phyloP scores from a whole-genome alignment of 2,888 invertebrate genomes.

The Acronicta psi region DNA sequence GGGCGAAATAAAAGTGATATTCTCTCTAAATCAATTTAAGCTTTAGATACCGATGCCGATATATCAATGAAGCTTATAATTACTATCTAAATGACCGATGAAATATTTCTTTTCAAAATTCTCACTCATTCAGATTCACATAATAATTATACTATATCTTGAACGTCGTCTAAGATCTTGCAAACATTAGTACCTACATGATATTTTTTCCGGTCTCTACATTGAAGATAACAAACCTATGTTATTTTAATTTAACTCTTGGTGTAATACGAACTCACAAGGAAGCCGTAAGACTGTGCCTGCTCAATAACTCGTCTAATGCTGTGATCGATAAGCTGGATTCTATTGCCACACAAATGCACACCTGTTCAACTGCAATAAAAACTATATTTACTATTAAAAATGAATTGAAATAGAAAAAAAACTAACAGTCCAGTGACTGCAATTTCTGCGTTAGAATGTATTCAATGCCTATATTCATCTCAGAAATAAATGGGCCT shows the following conservation, averaged over 20 bases:
- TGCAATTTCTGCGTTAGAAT: no score
- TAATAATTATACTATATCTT: no score
- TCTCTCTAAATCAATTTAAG: no score
- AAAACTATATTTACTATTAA: neutral
- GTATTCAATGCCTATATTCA: no score
- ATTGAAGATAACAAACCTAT: slow-evolving; percentile 2
- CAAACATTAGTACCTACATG: neutral
- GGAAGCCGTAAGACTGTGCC: slow-evolving; percentile 54
- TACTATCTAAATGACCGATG: no score
- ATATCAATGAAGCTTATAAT: no score
- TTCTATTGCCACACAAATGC: slow-evolving; percentile 26
- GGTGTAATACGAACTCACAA: slow-evolving; percentile 36
- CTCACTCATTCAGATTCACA: no score
- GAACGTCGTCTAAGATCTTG: neutral
- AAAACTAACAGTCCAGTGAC: no score
- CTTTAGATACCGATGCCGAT: no score
- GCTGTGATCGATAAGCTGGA: slow-evolving; percentile 53
- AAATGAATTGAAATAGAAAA: neutral
- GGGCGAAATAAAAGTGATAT: no score
- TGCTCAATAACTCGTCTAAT: slow-evolving; percentile 47
- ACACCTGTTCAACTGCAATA: slow-evolving; percentile 3
- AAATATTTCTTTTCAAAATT: no score
- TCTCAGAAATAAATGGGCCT: neutral
- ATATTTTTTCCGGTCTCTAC: neutral
- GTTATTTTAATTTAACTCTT: slow-evolving; percentile 31